Base-by-base conservation (phyloP, 2,888 invertebrate species). In the Ornithoptera alexandrae region DNA sequence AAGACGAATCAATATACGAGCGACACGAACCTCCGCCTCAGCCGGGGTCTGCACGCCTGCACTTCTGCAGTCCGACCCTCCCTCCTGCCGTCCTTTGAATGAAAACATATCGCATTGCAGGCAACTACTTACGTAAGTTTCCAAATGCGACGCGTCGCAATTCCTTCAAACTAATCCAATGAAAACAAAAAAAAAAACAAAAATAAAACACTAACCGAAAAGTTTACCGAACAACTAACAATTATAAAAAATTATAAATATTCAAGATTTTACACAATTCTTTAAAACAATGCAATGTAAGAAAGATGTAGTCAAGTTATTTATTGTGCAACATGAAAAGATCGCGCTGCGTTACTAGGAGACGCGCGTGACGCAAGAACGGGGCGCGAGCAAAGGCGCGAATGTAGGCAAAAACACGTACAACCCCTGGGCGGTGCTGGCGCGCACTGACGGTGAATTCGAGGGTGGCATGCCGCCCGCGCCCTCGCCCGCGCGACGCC, bases 71-170 rank as follows among this genome's bases (percentile, higher is more conserved):
- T 10, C 39, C 39, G 7, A 10, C 30, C 30, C 30, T 30, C 30
- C 30, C 39, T 39, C 7, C 39, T 39, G 39, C 39, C 8, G 8
- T 10, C 39, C 39, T 39, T 0, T 18, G n/a, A 53, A 17, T 46
- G 46, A 58, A 76, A 73, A 75, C 74, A 68, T 78, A 89, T 88
- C 90, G 92, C 92, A 92, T 80, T 92, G 92, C 92, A 91, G 91
- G 86, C 84, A 84, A 84, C 83, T 71, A 83, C 92, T 92, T 92
- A 92, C 92, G 91, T 92, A 92, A 92, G 88, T 89, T 88, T 77
- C 82, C 74, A 76, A 76, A 75, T 74, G 77, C 76, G 72, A 67
- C 64, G 69, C 70, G 65, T 72, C 42, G 66, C 59, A 68, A 69
- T 71, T 42, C 71, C 64, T 61, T n/a, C 53, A 62, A 73, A 75